These are phyloP conservation scores for Synanthedon vespiformis DNA, from an alignment of 2,888 invertebrate species.

Conservation along the genomic window DNA sequence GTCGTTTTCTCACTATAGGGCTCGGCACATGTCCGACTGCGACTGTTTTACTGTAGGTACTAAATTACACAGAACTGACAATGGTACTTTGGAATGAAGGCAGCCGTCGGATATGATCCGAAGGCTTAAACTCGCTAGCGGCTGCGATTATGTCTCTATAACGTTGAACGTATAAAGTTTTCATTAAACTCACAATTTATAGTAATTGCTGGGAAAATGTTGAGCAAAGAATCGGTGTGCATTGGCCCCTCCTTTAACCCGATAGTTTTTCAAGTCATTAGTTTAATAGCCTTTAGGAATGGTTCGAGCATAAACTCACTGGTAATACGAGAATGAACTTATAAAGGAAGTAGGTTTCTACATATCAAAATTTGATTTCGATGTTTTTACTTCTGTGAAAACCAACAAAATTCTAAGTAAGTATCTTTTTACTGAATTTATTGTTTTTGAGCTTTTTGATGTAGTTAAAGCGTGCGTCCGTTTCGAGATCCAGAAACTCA, in stretches of 20 bases:
- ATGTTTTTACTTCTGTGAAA: too few species aligned
- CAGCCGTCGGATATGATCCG: too few species aligned
- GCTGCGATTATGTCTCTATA: constrained; percentile 30
- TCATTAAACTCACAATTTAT: constrained; percentile 37
- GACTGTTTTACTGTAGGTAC: too few species aligned
- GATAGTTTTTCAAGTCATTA: constrained; percentile 12
- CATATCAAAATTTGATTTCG: too few species aligned
- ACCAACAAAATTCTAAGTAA: too few species aligned
- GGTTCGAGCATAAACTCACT: neutral
- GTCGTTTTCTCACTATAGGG: constrained; percentile 30
- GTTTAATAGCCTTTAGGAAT: constrained; percentile 7
- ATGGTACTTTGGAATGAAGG: too few species aligned
- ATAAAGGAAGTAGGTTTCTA: neutral
- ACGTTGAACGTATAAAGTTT: constrained; percentile 43
- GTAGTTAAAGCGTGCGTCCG: too few species aligned
- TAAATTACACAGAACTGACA: too few species aligned
- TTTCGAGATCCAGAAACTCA: too few species aligned
- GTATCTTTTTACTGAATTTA: too few species aligned
- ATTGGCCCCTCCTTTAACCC: constrained; percentile 23
- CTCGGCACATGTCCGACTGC: too few species aligned
- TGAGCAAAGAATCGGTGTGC: constrained; percentile 25
- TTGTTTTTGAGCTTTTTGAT: too few species aligned
- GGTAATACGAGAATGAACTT: neutral
- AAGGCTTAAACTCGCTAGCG: constrained; percentile 4
- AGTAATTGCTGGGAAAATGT: constrained; percentile 25